Percentiles rank a stretch among this genome's conserved stretches.
Evolutionary conservation across 35 echinoderm and acorn worm genomes (phyloP).

Genomic region (Apostichopus parvimensis): DNA sequence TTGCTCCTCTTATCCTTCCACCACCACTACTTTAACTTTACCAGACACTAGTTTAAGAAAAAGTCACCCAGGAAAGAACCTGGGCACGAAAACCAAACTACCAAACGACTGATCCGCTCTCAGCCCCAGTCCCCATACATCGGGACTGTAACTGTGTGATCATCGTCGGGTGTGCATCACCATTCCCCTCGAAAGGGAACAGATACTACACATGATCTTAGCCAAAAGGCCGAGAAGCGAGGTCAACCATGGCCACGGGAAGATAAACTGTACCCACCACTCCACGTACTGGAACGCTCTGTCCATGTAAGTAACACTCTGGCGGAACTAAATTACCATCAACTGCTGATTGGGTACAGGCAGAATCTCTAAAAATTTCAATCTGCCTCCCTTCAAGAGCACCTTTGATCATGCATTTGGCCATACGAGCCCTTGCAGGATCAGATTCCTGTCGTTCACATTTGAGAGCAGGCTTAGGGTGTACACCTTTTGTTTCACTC

Average conservation of each 20-base stretch:
- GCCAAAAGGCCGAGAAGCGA: too few species aligned
- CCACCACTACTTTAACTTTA: conserved; percentile 8
- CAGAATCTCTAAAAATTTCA: background rate
- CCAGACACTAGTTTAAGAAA: conserved; percentile 21
- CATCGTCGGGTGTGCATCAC: too few species aligned
- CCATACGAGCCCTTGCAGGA: conserved; percentile 1
- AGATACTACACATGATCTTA: too few species aligned
- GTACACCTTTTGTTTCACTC: background rate
- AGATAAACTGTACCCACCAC: conserved; percentile 8
- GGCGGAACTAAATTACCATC: background rate
- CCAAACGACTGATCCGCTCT: too few species aligned
- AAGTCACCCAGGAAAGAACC: too few species aligned
- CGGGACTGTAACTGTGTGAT: too few species aligned
- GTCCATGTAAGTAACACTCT: background rate
- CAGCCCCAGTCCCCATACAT: too few species aligned
- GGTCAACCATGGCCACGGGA: conserved; percentile 17
- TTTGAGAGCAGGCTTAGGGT: background rate
- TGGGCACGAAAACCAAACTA: too few species aligned
- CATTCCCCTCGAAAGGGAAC: too few species aligned
- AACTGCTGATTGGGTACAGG: conserved; percentile 25
- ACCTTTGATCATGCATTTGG: conserved; percentile 7
- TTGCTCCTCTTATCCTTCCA: conserved; percentile 19
- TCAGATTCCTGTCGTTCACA: background rate
- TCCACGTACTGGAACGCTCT: background rate
- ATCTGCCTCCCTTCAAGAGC: background rate